Base-by-base conservation (phyloP, 1,140 invertebrate species). In the Andrena cerasifolii region DNA sequence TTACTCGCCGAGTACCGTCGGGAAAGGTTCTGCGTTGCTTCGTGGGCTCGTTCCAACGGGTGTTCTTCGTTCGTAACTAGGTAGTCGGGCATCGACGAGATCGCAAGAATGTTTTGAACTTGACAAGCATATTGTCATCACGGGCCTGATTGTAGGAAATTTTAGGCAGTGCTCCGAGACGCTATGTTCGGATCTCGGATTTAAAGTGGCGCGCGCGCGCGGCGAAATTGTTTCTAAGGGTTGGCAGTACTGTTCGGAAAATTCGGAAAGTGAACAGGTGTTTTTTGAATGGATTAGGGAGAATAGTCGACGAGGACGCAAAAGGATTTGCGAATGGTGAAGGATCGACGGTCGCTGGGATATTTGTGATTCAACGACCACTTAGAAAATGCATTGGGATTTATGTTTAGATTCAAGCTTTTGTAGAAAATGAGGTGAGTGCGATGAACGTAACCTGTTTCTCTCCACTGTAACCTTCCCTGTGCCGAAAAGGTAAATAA, bases 251-350 rank as follows among this genome's bases (percentile, higher is more conserved):
- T 94, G 94, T 94, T 90, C 92, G 93, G 94, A 94, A 95, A 94
- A 94, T 94, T 93, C 89, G 88, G 91, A 90, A 90, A 93, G 91
- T 93, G 93, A 94, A 94, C 94, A 94, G 94, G 94, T 94, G 94
- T 95, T 94, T 94, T 94, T 94, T 93, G 93, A 94, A 93, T 93
- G 93, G 91, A 92, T 93, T 91, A 90, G 88, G 86, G 83, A 78
- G 84, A 82, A 62, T 81, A 81, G 68, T 33, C 73, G 71, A 83
- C 67, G 79, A 85, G 79, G 79, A 84, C 78, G 83, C 81, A 79
- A 66, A 83, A 70, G 63, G 74, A 75, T 78, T 81, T 59, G 54
- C 63, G 79, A 73, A 84, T 77, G 53, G 73, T 78, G 83, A 81
- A 84, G 18, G 47, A 80, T 84, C 61, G 63, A 58, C 47, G 68